A percentile compares a stretch with the other conserved stretches of the same genome.
These are phyloP conservation scores for Mallotus villosus DNA, from an alignment of 2,797 vertebrate genomes.

Conservation along the genomic window DNA sequence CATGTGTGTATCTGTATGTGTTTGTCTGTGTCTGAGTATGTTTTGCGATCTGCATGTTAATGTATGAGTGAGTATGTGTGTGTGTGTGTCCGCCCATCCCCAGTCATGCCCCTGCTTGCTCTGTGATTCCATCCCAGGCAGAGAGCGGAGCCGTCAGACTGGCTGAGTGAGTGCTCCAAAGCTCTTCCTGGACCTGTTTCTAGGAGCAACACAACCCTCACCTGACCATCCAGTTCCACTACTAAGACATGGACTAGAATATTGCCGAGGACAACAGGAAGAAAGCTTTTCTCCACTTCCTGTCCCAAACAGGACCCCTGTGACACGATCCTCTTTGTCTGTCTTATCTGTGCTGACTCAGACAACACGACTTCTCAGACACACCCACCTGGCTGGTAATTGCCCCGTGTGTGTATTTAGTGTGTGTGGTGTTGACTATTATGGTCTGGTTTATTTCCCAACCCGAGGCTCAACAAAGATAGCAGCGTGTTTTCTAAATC, in stretches of 20 bases:
- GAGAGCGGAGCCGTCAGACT: not conserved
- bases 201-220: not conserved
- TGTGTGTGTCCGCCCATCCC: not conserved
- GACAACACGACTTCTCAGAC: not conserved
- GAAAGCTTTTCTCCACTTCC: too few relatives aligned
- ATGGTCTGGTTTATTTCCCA: not conserved
- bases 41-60: not conserved
- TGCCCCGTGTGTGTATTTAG: not conserved
- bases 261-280: too few relatives aligned
- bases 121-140: not conserved
- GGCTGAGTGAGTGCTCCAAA: not conserved
- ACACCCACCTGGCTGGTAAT: not conserved
- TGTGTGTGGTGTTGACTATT: not conserved
- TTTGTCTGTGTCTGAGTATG: not conserved
- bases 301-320: not conserved
- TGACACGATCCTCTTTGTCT: not conserved
- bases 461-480: not conserved
- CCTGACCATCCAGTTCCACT: not conserved
- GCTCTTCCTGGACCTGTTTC: not conserved
- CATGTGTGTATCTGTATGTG: constrained; percentile 15
- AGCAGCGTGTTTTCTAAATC: not conserved
- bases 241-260: too few relatives aligned
- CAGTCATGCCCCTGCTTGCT: not conserved
- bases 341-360: not conserved
- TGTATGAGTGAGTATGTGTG: not conserved